Evolutionary conservation across 2,113 vertebrate genomes (phyloP).

Genomic region (human (Homo sapiens)): DNA sequence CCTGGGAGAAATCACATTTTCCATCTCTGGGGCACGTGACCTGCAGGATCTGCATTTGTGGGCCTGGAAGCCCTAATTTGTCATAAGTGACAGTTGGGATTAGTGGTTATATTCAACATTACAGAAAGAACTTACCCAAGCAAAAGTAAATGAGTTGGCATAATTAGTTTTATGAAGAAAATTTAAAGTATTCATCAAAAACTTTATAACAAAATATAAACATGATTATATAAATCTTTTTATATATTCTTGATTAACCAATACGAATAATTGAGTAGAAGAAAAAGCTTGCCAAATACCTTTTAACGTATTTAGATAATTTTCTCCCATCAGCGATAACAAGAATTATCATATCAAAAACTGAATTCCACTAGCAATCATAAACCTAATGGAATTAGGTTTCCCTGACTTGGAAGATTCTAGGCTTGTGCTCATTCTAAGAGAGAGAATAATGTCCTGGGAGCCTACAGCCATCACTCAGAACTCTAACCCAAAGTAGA

Average conservation of each 20-base stretch:
- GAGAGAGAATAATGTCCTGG: not conserved
- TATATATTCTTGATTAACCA: not conserved
- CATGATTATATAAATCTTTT: not conserved
- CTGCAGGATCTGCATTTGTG: conserved; percentile 74
- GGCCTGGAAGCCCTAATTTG: conserved; percentile 69
- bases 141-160: not conserved
- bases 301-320: not conserved
- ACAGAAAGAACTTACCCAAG: conserved; percentile 67
- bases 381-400: not conserved
- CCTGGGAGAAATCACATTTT: conserved; percentile 82
- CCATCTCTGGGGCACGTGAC: conserved; percentile 80
- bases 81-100: conserved; percentile 80
- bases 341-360: not conserved
- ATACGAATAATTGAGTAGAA: not conserved
- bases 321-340: not conserved
- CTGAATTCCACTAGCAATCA: not conserved
- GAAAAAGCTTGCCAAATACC: not conserved
- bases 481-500: not conserved
- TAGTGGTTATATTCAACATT: conserved; percentile 65
- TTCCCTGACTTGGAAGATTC: not conserved
- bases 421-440: not conserved
- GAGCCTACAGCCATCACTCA: not conserved
- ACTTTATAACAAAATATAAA: not conserved
- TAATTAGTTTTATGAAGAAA: conserved; percentile 4
- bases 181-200: not conserved